Evolutionary conservation across 2,797 vertebrate genomes (phyloP).

Genomic region (Chiloscyllium punctatum): DNA sequence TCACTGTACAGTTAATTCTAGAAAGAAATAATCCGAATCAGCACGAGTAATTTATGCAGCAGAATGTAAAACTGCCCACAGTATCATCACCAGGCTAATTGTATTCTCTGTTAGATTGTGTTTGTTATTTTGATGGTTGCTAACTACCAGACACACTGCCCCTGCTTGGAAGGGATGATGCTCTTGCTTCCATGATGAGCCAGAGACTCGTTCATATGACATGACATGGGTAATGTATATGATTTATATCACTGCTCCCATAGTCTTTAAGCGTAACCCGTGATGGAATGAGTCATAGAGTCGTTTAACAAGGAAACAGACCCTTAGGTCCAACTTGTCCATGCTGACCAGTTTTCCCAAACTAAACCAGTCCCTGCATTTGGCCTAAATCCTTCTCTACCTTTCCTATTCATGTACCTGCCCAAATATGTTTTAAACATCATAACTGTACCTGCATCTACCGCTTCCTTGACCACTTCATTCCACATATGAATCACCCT

Average conservation of each 20-base stretch:
- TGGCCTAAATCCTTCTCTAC: too few relatives aligned
- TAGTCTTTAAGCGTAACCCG: background rate
- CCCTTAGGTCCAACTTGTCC: too few relatives aligned
- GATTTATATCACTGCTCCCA: background rate
- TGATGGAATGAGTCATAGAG: background rate
- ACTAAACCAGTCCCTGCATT: too few relatives aligned
- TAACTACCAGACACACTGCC: background rate
- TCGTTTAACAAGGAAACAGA: too few relatives aligned
- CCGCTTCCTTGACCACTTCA: too few relatives aligned
- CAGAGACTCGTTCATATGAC: background rate
- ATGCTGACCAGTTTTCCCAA: too few relatives aligned
- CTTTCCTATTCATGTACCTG: too few relatives aligned
- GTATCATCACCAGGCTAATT: background rate
- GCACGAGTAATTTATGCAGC: background rate
- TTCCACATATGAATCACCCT: too few relatives aligned
- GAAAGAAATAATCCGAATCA: background rate
- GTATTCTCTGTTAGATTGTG: background rate
- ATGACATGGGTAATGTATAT: background rate
- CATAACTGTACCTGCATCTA: too few relatives aligned
- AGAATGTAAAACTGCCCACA: background rate
- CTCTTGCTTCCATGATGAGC: background rate
- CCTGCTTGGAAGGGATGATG: background rate
- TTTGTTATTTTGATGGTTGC: background rate
- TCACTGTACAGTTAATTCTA: background rate
- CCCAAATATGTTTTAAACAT: too few relatives aligned